phyloP scores from a whole-genome alignment of 37 sponge, comb jelly and placozoan species.

The Haliclona indistincta region DNA sequence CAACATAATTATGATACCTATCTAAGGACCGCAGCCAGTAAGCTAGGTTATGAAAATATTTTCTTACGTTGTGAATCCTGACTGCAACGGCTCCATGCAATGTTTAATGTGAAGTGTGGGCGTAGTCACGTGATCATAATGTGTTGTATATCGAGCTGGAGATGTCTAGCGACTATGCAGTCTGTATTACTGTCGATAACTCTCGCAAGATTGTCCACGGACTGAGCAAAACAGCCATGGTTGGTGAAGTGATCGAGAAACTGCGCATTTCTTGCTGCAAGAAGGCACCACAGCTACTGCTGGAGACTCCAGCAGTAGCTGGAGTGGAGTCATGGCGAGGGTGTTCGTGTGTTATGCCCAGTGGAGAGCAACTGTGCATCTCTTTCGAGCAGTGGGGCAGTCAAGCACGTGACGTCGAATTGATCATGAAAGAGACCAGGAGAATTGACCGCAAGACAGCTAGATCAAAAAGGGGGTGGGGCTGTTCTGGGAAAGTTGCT shows the following conservation, averaged over 20 bases:
- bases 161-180: not conserved
- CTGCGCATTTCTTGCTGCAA: not conserved
- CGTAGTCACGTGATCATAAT: not conserved
- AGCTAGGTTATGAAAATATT: no score
- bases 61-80: no score
- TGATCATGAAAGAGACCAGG: not conserved
- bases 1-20: no score
- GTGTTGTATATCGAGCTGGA: not conserved
- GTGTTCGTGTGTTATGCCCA: constrained; percentile 10
- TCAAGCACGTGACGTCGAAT: not conserved
- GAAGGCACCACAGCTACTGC: constrained; percentile 14
- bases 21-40: no score
- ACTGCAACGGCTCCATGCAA: not conserved
- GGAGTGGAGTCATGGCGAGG: constrained; percentile 27
- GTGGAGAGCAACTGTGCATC: not conserved
- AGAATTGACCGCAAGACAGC: not conserved
- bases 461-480: no score
- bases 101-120: not conserved
- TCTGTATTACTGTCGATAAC: constrained; percentile 10
- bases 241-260: constrained; percentile 6
- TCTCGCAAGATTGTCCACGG: constrained; percentile 9
- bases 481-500: no score
- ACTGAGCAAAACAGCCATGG: constrained; percentile 1
- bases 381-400: constrained; percentile 20
- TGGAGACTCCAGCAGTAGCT: no score